phyloP scores from a whole-genome alignment of 1,140 invertebrate genomes.

The Listronotus bonariensis region DNA sequence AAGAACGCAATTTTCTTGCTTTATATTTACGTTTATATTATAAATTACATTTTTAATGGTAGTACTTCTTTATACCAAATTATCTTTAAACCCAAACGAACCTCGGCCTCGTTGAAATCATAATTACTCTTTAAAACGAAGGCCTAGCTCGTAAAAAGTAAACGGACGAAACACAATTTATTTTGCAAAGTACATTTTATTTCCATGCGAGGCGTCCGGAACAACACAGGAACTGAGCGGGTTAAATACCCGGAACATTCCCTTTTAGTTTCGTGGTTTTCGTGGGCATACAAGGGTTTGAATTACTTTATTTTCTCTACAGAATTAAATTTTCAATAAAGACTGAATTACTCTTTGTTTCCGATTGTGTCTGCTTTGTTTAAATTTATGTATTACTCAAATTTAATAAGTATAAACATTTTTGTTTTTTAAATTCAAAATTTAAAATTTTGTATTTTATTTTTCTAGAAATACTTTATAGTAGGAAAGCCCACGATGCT shows the following conservation, averaged over 20 bases:
- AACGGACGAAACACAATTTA: not conserved
- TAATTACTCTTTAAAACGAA: slow-evolving; percentile 3
- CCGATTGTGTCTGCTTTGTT: not conserved
- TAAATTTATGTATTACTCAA: too few species aligned
- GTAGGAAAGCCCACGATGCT: too few species aligned
- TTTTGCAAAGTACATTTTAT: slow-evolving; percentile 9
- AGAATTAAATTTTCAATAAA: slow-evolving; percentile 27
- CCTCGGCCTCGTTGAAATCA: not conserved
- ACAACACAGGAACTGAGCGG: slow-evolving; percentile 19
- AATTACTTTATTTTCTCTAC: slow-evolving; percentile 25
- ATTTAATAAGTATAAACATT: too few species aligned
- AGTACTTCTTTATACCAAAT: too few species aligned
- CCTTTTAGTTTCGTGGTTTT: slow-evolving; percentile 30
- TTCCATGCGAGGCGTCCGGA: slow-evolving; percentile 19
- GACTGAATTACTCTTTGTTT: slow-evolving; percentile 9
- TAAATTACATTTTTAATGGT: too few species aligned
- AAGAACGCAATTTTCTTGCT: too few species aligned
- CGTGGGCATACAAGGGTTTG: slow-evolving; percentile 21
- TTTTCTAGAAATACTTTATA: too few species aligned
- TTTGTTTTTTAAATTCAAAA: too few species aligned
- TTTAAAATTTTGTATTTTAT: too few species aligned
- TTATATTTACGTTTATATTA: too few species aligned
- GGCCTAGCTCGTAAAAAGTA: not conserved
- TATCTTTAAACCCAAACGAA: too few species aligned
- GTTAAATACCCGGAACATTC: slow-evolving; percentile 29